Evolutionary conservation across 1,140 invertebrate species (phyloP).

Genomic region (Contarinia nasturtii): DNA sequence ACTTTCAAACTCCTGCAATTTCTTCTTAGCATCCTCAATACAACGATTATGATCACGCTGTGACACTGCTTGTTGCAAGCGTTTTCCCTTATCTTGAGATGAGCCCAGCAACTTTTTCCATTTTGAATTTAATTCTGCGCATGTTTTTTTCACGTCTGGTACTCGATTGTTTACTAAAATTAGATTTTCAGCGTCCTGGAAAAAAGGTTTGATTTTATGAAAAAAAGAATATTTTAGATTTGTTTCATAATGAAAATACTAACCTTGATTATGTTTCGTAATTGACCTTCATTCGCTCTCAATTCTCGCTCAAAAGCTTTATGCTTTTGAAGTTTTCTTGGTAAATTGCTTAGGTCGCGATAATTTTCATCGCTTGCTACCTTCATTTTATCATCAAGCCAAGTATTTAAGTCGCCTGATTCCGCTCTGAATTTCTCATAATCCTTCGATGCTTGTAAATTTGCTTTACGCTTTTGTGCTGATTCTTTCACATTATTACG

Average conservation of each 20-base stretch:
- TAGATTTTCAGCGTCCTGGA: conserved; percentile 38
- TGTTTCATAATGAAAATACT: conserved; percentile 2
- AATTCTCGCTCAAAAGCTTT: conserved; percentile 94
- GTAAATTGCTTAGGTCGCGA: conserved; percentile 75
- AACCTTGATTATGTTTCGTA: conserved; percentile 64
- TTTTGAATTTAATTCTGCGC: conserved; percentile 46
- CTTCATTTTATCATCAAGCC: conserved; percentile 84
- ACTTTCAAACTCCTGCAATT: conserved; percentile 57
- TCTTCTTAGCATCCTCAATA: conserved; percentile 61
- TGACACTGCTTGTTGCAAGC: conserved; percentile 34
- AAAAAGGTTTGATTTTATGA: background rate
- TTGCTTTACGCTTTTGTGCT: conserved; percentile 47
- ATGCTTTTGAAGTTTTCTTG: conserved; percentile 89
- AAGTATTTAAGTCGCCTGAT: conserved; percentile 67
- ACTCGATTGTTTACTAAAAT: conserved; percentile 50
- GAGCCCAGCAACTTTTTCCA: conserved; percentile 50
- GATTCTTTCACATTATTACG: conserved; percentile 53
- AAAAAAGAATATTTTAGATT: conserved; percentile 3
- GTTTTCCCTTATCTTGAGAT: conserved; percentile 67
- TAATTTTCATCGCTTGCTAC: conserved; percentile 86
- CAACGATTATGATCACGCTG: conserved; percentile 26
- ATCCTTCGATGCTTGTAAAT: conserved; percentile 54
- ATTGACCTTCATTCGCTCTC: conserved; percentile 73
- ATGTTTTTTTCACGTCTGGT: conserved; percentile 39
- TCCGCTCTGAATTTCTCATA: conserved; percentile 78